Percentiles rank a stretch among this genome's conserved stretches.
These are phyloP conservation scores for Lithophane socia DNA, from an alignment of 2,888 invertebrate species.

Conservation along the genomic window DNA sequence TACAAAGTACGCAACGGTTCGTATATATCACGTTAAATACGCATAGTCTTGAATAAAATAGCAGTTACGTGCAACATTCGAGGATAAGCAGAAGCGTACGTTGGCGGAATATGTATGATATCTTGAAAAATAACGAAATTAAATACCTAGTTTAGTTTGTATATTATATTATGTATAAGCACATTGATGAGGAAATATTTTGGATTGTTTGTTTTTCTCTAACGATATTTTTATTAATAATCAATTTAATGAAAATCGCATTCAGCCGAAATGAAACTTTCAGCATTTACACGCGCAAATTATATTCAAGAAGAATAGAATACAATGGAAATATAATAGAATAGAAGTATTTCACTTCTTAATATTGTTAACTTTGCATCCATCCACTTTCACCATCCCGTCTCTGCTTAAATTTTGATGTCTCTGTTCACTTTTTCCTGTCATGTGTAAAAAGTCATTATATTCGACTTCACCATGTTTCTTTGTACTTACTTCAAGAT, in stretches of 20 bases:
- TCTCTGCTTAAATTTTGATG: background rate
- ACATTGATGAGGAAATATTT: background rate
- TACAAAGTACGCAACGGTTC: slow-evolving; percentile 59
- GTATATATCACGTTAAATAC: slow-evolving; percentile 71
- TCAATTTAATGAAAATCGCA: background rate
- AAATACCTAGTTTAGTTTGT: slow-evolving; percentile 18
- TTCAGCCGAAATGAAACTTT: background rate
- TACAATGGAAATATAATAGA: too few species aligned
- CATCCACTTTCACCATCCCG: background rate
- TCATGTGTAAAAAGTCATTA: background rate
- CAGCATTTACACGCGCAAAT: background rate
- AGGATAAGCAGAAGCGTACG: slow-evolving; percentile 50
- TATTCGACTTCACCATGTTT: background rate
- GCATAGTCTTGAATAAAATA: slow-evolving; percentile 76
- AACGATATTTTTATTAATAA: too few species aligned
- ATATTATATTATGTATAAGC: slow-evolving; percentile 1
- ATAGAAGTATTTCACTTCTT: background rate
- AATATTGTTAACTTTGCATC: background rate
- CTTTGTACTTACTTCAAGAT: background rate
- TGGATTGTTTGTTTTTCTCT: too few species aligned
- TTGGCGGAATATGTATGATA: slow-evolving; percentile 58
- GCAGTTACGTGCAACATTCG: slow-evolving; percentile 65
- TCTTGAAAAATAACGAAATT: slow-evolving; percentile 32
- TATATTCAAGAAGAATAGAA: too few species aligned
- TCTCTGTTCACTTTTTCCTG: too few species aligned